A percentile compares a stretch with the other conserved stretches of the same genome.
These are phyloP conservation scores for Oreamnos americanus DNA, from an alignment of 2,113 vertebrate species.

Conservation along the genomic window DNA sequence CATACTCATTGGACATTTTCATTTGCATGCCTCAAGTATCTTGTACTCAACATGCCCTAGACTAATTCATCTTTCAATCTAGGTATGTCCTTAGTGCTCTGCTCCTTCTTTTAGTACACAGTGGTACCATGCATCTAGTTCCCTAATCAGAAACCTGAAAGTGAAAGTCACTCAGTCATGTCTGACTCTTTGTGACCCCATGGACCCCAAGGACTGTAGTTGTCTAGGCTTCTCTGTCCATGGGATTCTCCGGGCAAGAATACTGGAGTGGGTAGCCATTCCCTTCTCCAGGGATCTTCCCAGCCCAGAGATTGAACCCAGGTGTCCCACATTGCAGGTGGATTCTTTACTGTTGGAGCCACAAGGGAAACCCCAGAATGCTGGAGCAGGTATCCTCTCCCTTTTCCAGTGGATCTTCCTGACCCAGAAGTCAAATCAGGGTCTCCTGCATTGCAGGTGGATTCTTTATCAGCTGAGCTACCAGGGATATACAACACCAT, in stretches of 20 bases:
- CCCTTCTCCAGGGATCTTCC: not conserved
- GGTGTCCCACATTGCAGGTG: not conserved
- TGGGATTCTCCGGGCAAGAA: not conserved
- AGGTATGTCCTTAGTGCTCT: not conserved
- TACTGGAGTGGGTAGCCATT: not conserved
- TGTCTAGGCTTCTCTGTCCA: not conserved
- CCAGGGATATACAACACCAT: not conserved
- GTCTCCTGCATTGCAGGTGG: not conserved
- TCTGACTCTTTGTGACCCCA: not conserved
- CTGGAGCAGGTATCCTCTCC: not conserved
- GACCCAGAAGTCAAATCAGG: not conserved
- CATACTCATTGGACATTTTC: not conserved
- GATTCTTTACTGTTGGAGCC: not conserved
- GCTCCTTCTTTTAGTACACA: not conserved
- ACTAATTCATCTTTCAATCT: not conserved
- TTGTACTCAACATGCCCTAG: not conserved
- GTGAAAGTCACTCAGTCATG: not conserved
- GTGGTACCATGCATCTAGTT: not conserved
- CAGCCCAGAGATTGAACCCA: not conserved
- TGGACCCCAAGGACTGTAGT: not conserved
- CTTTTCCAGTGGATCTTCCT: not conserved
- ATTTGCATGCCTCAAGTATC: not conserved
- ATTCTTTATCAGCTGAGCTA: not conserved
- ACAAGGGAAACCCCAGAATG: not conserved
- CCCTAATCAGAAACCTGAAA: not conserved